Evolutionary conservation across 1,140 invertebrate species (phyloP).

Genomic region (Drosophila quadrilineata): DNA sequence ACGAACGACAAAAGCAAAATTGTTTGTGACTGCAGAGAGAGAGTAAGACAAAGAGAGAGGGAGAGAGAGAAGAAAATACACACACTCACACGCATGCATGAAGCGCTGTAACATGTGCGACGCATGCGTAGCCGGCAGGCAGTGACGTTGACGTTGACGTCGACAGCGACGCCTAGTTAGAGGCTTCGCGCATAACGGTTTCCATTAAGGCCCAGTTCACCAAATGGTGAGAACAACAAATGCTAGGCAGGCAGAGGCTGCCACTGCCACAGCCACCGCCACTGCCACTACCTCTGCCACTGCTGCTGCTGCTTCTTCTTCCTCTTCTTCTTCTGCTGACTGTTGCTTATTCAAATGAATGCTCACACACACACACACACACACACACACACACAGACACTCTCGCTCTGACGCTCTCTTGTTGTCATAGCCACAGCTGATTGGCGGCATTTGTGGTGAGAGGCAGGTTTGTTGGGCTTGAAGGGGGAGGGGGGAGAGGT

Average conservation of each 20-base stretch:
- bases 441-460: constrained; percentile 58
- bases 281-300: constrained; percentile 2
- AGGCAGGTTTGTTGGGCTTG: background rate
- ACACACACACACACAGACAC: constrained; percentile 9
- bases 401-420: constrained; percentile 38
- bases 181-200: constrained; percentile 73
- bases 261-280: too few species aligned
- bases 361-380: constrained; percentile 23
- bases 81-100: constrained; percentile 8
- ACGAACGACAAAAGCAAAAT: constrained; percentile 71
- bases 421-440: constrained; percentile 65
- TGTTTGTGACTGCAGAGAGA: constrained; percentile 30
- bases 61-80: constrained; percentile 4
- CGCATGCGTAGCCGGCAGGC: constrained; percentile 63
- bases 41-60: constrained; percentile 4
- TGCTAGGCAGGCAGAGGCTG: constrained; percentile 52
- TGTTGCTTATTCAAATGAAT: constrained; percentile 74
- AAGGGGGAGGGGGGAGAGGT: background rate
- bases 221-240: constrained; percentile 61
- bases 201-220: constrained; percentile 78
- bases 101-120: constrained; percentile 56
- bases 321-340: constrained; percentile 2
- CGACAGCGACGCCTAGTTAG: constrained; percentile 23
- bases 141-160: constrained; percentile 19
- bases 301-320: constrained; percentile 8